Base-by-base conservation (phyloP, 30 jellyfish, hydroid and myxozoan genomes). In the Aurelia aurita region DNA sequence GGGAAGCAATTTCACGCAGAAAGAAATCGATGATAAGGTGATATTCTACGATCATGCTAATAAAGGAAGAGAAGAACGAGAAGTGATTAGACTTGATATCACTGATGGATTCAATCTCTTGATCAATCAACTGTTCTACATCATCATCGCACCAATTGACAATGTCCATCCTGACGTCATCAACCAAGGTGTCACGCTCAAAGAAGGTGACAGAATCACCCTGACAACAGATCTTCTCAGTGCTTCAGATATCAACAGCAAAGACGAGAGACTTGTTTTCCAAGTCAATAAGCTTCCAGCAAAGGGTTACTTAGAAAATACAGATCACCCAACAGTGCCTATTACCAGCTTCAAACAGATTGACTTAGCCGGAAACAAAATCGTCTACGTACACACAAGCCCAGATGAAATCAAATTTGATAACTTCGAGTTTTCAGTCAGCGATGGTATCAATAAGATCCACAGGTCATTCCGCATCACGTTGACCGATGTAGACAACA, bases 21-120 rank as follows among this genome's bases (percentile, higher is more conserved):
- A 45, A 8, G 95, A 90, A 34, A 81, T 93, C 51, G 79, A 88
- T 77, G 62, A 61, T 29, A 88, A 87, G 77, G 77, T 66, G 29
- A 72, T 93, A 72, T 81, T 91, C 80, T 93, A 87, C 61, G 86
- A 84, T 34, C 98, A 93, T 64, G 69, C 68, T 19, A 79, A 58
- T 72, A 57, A 47, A 35, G 87, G 85, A 12, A 74, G 46, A 31
- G 98, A 90, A 14, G 97, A 87, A 23, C 97, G 95, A 12, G 99
- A 95, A 65, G 90, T 85, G 39, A 89, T 95, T 19, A 87, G 97
- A 20, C 63, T 95, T 18, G 99, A 95, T 76, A 87, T 95, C 63
- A 82, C 98, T n/a, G 99, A 95, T 61, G 96, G 97, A 8, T 89
- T 69, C 90, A 95, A 95, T 66, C 94, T 96, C 21, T 84, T 95